phyloP scores from a whole-genome alignment of 2,888 invertebrate species.

The Cheiracanthium punctorium region DNA sequence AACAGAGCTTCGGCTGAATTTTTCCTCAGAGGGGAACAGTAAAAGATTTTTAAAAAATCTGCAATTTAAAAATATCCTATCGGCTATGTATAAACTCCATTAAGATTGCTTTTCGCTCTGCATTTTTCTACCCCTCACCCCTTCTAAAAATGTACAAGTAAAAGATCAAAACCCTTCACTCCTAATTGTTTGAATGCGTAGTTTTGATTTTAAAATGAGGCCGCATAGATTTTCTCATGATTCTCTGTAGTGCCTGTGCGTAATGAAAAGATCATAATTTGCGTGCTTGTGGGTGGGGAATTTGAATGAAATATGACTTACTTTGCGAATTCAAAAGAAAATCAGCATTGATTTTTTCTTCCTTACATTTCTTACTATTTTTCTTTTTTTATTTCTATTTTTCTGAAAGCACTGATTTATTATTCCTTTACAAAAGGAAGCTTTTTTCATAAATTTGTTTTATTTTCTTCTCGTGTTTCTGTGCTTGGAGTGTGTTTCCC shows the following conservation, averaged over 20 bases:
- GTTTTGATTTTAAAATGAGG: too few species aligned
- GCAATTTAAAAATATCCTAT: too few species aligned
- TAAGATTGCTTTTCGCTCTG: too few species aligned
- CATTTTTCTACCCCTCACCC: too few species aligned
- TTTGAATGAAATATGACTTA: background rate
- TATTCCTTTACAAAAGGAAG: background rate
- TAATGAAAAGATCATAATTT: slow-evolving; percentile 2
- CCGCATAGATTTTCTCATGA: too few species aligned
- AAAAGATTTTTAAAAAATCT: too few species aligned
- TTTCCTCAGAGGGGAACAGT: too few species aligned
- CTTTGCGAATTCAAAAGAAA: background rate
- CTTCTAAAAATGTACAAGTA: too few species aligned
- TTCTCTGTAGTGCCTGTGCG: background rate
- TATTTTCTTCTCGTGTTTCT: background rate
- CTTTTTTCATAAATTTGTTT: background rate
- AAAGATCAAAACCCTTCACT: too few species aligned
- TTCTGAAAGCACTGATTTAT: slow-evolving; percentile 2
- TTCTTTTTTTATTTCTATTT: background rate
- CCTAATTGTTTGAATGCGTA: too few species aligned
- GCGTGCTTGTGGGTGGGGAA: background rate
- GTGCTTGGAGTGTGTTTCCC: background rate
- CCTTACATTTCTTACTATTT: background rate
- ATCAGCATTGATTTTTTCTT: background rate
- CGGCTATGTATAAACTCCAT: too few species aligned
- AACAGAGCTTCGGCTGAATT: too few species aligned